Evolutionary conservation across 1,140 invertebrate genomes (phyloP).

Genomic region (Danaus plexippus): DNA sequence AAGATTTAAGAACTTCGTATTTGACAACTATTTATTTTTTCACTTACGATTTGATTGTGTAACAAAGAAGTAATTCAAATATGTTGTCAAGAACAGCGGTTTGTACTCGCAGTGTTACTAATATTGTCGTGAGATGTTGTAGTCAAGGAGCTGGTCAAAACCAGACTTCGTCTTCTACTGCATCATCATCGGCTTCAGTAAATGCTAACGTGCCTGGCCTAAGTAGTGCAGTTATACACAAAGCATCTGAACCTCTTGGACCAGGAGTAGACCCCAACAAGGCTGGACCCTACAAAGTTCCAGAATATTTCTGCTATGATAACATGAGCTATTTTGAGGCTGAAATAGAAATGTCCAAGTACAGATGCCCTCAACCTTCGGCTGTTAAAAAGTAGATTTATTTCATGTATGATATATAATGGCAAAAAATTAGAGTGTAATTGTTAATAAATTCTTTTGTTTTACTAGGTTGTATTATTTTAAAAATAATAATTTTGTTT

Average conservation of each 20-base stretch:
- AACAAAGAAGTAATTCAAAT: slow-evolving; percentile 20
- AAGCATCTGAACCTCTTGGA: slow-evolving; percentile 75
- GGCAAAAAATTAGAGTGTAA: slow-evolving; percentile 14
- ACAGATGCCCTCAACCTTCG: slow-evolving; percentile 81
- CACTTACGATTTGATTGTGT: slow-evolving; percentile 34
- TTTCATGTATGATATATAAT: slow-evolving; percentile 8
- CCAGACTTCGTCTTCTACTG: slow-evolving; percentile 20
- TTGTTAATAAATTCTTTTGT: slow-evolving; percentile 10
- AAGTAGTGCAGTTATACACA: slow-evolving; percentile 74
- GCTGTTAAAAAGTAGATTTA: slow-evolving; percentile 60
- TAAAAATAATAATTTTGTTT: not conserved
- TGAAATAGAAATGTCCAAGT: slow-evolving; percentile 87
- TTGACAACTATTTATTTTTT: not conserved
- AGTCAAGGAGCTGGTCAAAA: slow-evolving; percentile 35
- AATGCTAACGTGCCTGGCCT: slow-evolving; percentile 75
- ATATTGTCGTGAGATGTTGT: slow-evolving; percentile 32
- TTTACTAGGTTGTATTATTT: slow-evolving; percentile 4
- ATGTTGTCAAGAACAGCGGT: slow-evolving; percentile 21
- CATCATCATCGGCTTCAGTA: slow-evolving; percentile 17
- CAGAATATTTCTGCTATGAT: slow-evolving; percentile 89
- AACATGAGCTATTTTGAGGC: slow-evolving; percentile 85
- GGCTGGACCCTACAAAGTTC: slow-evolving; percentile 84
- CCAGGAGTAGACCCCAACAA: slow-evolving; percentile 80
- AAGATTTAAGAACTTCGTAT: too few species aligned
- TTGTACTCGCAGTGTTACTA: slow-evolving; percentile 17